phyloP scores from a whole-genome alignment of 2,888 invertebrate species.

The Habroteleia sp. region DNA sequence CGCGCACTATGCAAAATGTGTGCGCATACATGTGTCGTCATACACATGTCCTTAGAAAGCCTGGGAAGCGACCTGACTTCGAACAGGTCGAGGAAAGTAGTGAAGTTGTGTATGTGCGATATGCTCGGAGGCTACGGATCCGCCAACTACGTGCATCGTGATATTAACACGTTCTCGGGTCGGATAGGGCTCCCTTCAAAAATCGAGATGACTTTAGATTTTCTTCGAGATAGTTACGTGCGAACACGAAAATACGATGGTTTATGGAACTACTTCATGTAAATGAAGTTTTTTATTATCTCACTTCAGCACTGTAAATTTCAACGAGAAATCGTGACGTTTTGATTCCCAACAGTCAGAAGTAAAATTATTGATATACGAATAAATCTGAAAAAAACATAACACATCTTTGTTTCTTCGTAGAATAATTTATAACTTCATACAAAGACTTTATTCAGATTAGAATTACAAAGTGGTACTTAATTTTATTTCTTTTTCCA shows the following conservation, averaged over 20 bases:
- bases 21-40: constrained; percentile 23
- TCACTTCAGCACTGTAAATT: not conserved
- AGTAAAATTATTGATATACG: constrained; percentile 1
- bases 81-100: constrained; percentile 68
- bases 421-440: too few relatives aligned
- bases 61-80: constrained; percentile 53
- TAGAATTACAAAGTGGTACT: too few relatives aligned
- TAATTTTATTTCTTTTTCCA: too few relatives aligned
- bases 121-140: constrained; percentile 41
- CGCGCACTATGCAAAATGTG: constrained; percentile 12
- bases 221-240: constrained; percentile 36
- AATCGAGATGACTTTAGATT: constrained; percentile 40
- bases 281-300: constrained; percentile 21
- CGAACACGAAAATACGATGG: constrained; percentile 35
- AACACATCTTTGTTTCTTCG: too few relatives aligned
- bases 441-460: too few relatives aligned
- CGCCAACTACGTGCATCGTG: constrained; percentile 43
- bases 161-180: constrained; percentile 54
- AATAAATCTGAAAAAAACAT: too few relatives aligned
- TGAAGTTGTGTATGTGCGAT: constrained; percentile 50
- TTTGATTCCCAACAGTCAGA: constrained; percentile 12
- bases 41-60: constrained; percentile 53
- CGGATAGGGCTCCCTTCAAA: constrained; percentile 13
- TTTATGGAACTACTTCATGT: constrained; percentile 18
- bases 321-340: constrained; percentile 5